Base-by-base conservation (phyloP, 2,888 invertebrate genomes). In the Lampropteryx suffumata region DNA sequence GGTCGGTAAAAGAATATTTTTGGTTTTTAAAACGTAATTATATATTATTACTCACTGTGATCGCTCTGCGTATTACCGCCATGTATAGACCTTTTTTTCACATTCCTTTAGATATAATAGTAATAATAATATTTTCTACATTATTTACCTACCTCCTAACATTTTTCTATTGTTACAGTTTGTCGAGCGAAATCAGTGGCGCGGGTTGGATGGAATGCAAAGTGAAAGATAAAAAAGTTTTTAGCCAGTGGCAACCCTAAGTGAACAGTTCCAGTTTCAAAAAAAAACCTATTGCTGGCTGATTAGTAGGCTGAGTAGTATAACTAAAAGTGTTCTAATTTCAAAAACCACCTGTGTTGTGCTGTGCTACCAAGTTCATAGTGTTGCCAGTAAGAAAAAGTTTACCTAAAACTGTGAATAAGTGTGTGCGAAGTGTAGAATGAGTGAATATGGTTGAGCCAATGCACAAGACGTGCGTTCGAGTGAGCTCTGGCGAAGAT, bases 381-480 rank as follows among this genome's bases (percentile, higher is more conserved):
- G 36, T 49, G 47, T 41, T 46, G 35, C 41, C 34, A 51, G 28
- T 27, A 34, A 9, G 10, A 4, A 32, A 28, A 41, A 36, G 11
- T 37, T 39, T 35, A 35, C 48, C 47, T 14, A 32, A 45, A 34
- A 43, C n/a, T 27, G 44, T 32, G 50, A 41, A 42, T 42, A 33
- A 47, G 56, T 63, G 59, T 45, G 43, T 30, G 34, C 51, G 54
- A 57, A 61, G 71, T 74, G 77, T 83, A 84, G 84, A 61, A 89
- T 90, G 89, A 72, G 80, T 79, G 85, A 84, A 68, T 85, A 90
- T 90, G 89, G 85, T 71, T 88, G 88, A 89, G 51, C 69, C 69
- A 50, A 76, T 87, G 59, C 87, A 90, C 61, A 88, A 84, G 69
- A 90, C 89, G 71, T 85, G 86, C 73, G 87, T 90, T 62, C 68